These are phyloP conservation scores for Aeoliscus strigatus DNA, from an alignment of 2,797 vertebrate species.

Conservation along the genomic window DNA sequence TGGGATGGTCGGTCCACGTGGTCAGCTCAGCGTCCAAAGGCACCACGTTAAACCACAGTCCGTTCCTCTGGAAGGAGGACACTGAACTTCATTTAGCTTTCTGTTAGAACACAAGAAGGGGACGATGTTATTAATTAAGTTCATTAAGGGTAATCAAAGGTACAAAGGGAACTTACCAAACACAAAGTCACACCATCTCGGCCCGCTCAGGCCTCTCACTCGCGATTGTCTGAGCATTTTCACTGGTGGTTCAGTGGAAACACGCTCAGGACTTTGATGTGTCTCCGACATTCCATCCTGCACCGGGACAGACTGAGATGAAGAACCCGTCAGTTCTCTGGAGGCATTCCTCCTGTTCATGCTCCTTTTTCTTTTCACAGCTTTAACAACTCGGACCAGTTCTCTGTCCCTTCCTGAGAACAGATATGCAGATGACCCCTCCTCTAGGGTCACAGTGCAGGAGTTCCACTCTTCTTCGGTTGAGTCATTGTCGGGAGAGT, in stretches of 20 bases:
- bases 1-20: conserved; percentile 48
- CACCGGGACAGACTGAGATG: conserved; percentile 35
- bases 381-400: conserved; percentile 49
- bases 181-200: conserved; percentile 83
- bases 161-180: conserved; percentile 78
- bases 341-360: conserved; percentile 28
- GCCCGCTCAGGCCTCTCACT: conserved; percentile 69
- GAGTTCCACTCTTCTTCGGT: conserved; percentile 70
- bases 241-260: conserved; percentile 57
- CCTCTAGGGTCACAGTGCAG: conserved; percentile 75
- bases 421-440: conserved; percentile 60
- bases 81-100: conserved; percentile 56
- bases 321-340: conserved; percentile 24
- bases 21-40: conserved; percentile 71
- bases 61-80: conserved; percentile 48
- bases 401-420: conserved; percentile 52
- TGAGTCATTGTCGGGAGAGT: conserved; percentile 79
- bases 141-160: conserved; percentile 7
- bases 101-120: conserved; percentile 36
- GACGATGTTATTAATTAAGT: conserved; percentile 11
- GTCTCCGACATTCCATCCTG: conserved; percentile 36
- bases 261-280: conserved; percentile 45
- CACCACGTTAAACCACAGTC: conserved; percentile 65
- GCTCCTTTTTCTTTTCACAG: conserved; percentile 62
- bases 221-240: conserved; percentile 77